Percentiles rank a stretch among this genome's conserved stretches.
Conservation (phyloP, 2,888 invertebrate genomes). For the Epinotia nisella region DNA sequence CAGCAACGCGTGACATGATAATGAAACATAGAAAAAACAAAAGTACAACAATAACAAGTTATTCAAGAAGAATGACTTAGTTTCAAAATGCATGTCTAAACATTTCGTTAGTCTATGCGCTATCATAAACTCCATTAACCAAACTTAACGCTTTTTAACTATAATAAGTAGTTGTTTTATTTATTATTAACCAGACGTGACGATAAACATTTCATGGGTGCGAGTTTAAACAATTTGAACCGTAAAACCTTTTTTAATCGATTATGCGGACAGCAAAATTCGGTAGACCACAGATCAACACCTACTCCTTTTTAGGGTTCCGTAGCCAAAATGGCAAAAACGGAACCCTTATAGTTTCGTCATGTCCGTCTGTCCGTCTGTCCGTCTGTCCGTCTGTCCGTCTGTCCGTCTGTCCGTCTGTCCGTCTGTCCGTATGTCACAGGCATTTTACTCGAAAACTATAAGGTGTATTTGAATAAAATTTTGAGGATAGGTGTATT, state of each 20-base stretch:
- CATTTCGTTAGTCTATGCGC: background rate
- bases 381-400: too few species aligned
- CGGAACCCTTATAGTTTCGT: too few species aligned
- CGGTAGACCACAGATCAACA: background rate
- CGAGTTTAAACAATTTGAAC: conserved; percentile 34
- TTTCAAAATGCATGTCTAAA: conserved; percentile 1
- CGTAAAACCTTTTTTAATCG: conserved; percentile 38
- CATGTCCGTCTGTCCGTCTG: too few species aligned
- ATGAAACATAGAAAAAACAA: too few species aligned
- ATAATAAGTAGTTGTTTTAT: conserved; percentile 22
- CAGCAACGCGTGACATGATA: too few species aligned
- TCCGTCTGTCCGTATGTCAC: too few species aligned
- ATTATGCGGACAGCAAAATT: conserved; percentile 38
- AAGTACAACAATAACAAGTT: too few species aligned
- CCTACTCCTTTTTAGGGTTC: background rate
- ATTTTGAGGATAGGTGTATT: too few species aligned
- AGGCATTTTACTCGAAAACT: too few species aligned
- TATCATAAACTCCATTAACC: conserved; percentile 11
- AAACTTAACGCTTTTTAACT: conserved; percentile 38
- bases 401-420: too few species aligned
- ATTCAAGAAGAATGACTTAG: background rate
- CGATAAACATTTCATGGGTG: conserved; percentile 42
- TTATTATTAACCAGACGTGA: conserved; percentile 37
- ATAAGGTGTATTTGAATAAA: too few species aligned
- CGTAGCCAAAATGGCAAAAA: too few species aligned